These are phyloP conservation scores for Tenthredo mesomela DNA, from an alignment of 2,888 invertebrate genomes.

Conservation along the genomic window DNA sequence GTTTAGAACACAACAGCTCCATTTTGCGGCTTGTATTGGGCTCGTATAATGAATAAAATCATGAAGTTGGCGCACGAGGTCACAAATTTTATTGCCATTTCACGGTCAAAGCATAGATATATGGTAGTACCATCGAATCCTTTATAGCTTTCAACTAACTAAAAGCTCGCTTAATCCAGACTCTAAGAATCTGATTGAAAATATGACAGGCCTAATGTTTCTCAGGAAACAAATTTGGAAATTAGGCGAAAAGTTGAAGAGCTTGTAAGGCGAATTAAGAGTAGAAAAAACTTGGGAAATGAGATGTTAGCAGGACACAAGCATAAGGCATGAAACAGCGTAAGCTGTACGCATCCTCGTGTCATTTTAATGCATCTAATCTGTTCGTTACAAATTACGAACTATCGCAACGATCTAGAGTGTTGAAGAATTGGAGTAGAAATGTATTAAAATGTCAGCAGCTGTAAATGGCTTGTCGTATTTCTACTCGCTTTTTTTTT, in stretches of 20 bases:
- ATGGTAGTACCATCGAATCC: no score
- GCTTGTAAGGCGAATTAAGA: neutral
- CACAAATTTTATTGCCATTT: no score
- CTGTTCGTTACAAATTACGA: slow-evolving; percentile 21
- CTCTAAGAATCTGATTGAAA: no score
- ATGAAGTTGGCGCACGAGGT: no score
- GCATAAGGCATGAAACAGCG: neutral
- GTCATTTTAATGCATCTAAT: slow-evolving; percentile 20
- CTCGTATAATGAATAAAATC: no score
- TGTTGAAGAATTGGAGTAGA: neutral
- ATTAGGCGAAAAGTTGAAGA: neutral
- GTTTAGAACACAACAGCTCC: neutral
- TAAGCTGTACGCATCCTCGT: neutral
- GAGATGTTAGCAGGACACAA: neutral
- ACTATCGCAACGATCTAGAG: neutral
- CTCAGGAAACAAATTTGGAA: neutral
- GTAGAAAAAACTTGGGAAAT: neutral
- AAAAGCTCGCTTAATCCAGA: no score
- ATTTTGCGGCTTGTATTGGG: no score
- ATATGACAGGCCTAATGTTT: no score
- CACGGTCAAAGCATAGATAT: no score
- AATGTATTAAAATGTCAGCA: slow-evolving; percentile 3
- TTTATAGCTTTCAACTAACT: no score
- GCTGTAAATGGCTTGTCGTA: neutral
- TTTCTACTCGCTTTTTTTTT: no score